Percentiles rank a stretch among this genome's conserved stretches.
Evolutionary conservation across 1,140 invertebrate genomes (phyloP).

Genomic region (Calephelis virginiensis): DNA sequence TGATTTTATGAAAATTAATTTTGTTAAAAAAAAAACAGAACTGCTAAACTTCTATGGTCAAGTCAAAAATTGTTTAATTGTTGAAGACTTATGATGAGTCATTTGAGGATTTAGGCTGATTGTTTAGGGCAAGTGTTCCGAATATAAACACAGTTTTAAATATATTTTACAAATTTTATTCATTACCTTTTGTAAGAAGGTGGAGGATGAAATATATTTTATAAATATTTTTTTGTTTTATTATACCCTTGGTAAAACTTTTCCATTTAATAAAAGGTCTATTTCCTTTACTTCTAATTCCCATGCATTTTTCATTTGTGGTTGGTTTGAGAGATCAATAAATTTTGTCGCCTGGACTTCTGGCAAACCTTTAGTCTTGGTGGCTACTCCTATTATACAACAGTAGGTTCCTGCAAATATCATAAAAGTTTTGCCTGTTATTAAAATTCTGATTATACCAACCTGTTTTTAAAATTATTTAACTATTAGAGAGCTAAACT

Average conservation of each 20-base stretch:
- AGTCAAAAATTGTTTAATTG: too few relatives aligned
- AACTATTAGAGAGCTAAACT: too few relatives aligned
- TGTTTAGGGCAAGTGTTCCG: background rate
- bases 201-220: slow-evolving; percentile 52
- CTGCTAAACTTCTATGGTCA: too few relatives aligned
- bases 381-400: slow-evolving; percentile 55
- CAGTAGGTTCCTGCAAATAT: slow-evolving; percentile 52
- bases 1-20: too few relatives aligned
- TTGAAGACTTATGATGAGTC: too few relatives aligned
- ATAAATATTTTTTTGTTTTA: slow-evolving; percentile 33
- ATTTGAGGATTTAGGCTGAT: too few relatives aligned
- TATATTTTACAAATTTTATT: slow-evolving; percentile 36
- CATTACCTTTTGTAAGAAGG: slow-evolving; percentile 51
- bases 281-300: slow-evolving; percentile 57
- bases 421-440: too few relatives aligned
- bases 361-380: slow-evolving; percentile 54
- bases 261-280: slow-evolving; percentile 46
- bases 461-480: too few relatives aligned
- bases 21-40: too few relatives aligned
- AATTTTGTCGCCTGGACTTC: slow-evolving; percentile 56
- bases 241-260: slow-evolving; percentile 40
- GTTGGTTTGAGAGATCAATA: slow-evolving; percentile 47
- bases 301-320: slow-evolving; percentile 55
- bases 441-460: too few relatives aligned
- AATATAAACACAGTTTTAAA: slow-evolving; percentile 20